Percentiles rank a stretch among this genome's conserved stretches.
Evolutionary conservation across 2,888 invertebrate genomes (phyloP).

Genomic region (Bellardia bayeri): DNA sequence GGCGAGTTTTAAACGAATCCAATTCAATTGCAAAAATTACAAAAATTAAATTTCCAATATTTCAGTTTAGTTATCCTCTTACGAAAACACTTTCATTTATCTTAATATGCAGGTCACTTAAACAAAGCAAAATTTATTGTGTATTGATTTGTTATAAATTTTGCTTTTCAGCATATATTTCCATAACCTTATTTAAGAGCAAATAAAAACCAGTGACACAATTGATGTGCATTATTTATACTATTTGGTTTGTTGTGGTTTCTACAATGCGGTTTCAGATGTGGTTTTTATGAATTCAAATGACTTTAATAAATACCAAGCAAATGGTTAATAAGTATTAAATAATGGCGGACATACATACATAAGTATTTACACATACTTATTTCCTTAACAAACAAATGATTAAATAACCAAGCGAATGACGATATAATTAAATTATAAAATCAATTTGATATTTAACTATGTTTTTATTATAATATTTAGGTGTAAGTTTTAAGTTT

Average conservation of each 20-base stretch:
- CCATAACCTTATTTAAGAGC: not conserved
- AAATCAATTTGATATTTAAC: not conserved
- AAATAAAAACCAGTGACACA: slow-evolving; percentile 6
- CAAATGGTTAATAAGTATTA: not conserved
- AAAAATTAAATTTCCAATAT: too few relatives aligned
- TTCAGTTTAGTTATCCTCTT: not conserved
- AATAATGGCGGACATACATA: not conserved
- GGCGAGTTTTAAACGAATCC: too few relatives aligned
- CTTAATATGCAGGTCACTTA: not conserved
- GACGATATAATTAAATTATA: too few relatives aligned
- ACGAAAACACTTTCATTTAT: not conserved
- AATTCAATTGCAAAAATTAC: too few relatives aligned
- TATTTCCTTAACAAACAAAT: not conserved
- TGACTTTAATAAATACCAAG: not conserved
- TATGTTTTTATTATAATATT: not conserved
- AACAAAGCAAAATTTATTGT: not conserved
- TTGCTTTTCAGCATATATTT: not conserved
- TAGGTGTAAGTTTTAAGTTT: not conserved
- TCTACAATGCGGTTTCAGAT: not conserved
- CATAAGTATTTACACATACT: too few relatives aligned
- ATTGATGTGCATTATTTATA: slow-evolving; percentile 7
- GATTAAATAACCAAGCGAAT: too few relatives aligned
- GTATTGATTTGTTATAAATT: slow-evolving; percentile 25
- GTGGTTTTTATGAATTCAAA: not conserved
- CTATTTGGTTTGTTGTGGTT: slow-evolving; percentile 4